Base-by-base conservation (phyloP, 1,140 invertebrate species). In the Platyscapa corneri region DNA sequence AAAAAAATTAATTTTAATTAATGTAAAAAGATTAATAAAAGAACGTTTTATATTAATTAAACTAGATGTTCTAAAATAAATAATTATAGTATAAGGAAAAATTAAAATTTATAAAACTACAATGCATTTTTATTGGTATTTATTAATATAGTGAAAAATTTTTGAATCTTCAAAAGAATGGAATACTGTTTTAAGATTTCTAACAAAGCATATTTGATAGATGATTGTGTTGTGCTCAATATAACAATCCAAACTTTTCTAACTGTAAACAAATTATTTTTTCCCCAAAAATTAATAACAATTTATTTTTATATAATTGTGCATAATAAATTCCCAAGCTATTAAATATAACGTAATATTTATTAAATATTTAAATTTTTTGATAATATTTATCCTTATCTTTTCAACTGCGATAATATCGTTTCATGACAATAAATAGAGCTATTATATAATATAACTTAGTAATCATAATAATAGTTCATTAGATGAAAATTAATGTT, bases 171-270 rank as follows among this genome's bases (percentile, higher is more conserved):
- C 37, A 67, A 80, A 87, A 88, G 39, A 81, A 86, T n/a, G 18
- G 49, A 86, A 80, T 70, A 76, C 75, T 32, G 56, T 37, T 37
- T 87, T 88, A 88, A 86, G 86, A 86, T 89, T 90, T 87, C 88
- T 90, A 90, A 90, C 84, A 90, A 90, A 90, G 88, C 88, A 89
- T 90, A 89, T 90, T 89, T 89, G 89, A 88, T 77, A 86, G 89
- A 87, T 88, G 85, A 49, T 74, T 89, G 86, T 89, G 74, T 86
- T 46, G 86, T 77, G 85, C 82, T 86, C 79, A 53, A 87, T 87
- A 82, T 89, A 89, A 90, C 86, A 88, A 89, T 90, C 74, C 87
- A 89, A 87, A 53, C 39, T 88, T 86, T 70, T 85, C 37, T 72
- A 16, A 72, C 46, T 60, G 56, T 27, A 76, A 39, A 49, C 60